Percentiles rank a stretch among this genome's conserved stretches.
Conservation (phyloP, 2,113 vertebrate species). For the Misgurnus anguillicaudatus region DNA sequence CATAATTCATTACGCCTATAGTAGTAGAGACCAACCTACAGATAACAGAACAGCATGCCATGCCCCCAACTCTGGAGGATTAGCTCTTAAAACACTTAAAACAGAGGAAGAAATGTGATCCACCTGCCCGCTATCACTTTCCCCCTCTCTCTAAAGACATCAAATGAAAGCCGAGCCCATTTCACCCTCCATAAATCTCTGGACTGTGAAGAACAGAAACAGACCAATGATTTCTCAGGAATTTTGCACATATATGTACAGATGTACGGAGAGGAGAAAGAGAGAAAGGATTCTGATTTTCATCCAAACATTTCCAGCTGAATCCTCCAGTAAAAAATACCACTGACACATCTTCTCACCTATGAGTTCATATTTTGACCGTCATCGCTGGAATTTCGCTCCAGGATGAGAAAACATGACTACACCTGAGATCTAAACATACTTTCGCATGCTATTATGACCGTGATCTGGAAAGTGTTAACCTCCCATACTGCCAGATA, state of each 20-base stretch:
- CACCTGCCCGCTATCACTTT: slow-evolving; percentile 36
- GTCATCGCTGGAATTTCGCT: slow-evolving; percentile 31
- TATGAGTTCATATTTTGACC: slow-evolving; percentile 20
- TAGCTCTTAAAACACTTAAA: slow-evolving; percentile 25
- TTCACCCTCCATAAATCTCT: slow-evolving; percentile 40
- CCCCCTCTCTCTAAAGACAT: slow-evolving; percentile 27
- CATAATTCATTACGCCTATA: not conserved
- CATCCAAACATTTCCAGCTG: not conserved
- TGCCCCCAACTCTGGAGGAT: slow-evolving; percentile 1
- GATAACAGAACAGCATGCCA: not conserved
- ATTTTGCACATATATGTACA: slow-evolving; percentile 37
- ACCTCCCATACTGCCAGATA: slow-evolving; percentile 14
- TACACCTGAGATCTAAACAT: not conserved
- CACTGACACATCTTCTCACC: no score
- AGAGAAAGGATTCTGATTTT: not conserved
- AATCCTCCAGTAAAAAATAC: not conserved
- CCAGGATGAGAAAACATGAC: not conserved
- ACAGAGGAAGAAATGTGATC: slow-evolving; percentile 22
- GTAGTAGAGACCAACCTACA: not conserved
- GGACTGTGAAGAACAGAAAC: slow-evolving; percentile 14
- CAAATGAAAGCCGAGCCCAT: slow-evolving; percentile 34
- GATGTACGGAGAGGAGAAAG: slow-evolving; percentile 3
- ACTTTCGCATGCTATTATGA: slow-evolving; percentile 14
- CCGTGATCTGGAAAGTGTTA: not conserved
- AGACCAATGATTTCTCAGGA: slow-evolving; percentile 34